phyloP scores from a whole-genome alignment of 2,113 vertebrate genomes.

The Rhagologus leucostigma region DNA sequence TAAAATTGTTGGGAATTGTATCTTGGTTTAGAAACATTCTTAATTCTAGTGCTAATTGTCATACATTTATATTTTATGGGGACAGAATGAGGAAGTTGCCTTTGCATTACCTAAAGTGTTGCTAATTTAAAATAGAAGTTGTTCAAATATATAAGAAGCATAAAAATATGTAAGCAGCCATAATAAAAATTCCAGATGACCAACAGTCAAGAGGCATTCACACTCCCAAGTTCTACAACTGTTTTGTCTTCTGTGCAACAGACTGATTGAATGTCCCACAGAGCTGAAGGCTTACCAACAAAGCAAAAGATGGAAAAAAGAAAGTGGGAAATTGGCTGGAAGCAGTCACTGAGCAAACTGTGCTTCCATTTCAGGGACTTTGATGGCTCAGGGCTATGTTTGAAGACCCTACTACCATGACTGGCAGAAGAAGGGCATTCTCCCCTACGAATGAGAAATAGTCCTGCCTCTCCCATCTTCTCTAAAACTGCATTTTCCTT shows the following conservation, averaged over 20 bases:
- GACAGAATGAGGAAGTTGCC: not conserved
- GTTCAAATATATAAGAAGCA: not conserved
- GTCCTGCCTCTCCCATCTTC: not conserved
- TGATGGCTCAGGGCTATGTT: not conserved
- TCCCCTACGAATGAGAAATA: not conserved
- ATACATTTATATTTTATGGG: not conserved
- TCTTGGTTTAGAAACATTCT: not conserved
- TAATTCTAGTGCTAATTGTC: not conserved
- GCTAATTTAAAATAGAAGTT: not conserved
- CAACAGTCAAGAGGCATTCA: not conserved
- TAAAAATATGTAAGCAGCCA: not conserved
- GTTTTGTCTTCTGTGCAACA: not conserved
- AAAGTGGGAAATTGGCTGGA: not conserved
- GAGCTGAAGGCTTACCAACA: not conserved
- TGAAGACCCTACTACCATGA: not conserved
- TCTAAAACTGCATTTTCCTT: not conserved
- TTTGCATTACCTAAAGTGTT: not conserved
- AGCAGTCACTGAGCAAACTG: not conserved
- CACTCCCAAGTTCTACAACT: not conserved
- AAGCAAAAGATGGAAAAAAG: not conserved
- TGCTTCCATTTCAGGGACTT: not conserved
- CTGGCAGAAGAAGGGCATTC: not conserved
- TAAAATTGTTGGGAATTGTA: not conserved
- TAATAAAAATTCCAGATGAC: not conserved
- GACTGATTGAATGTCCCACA: not conserved